Conservation (phyloP, 2,113 vertebrate genomes). For the Melospiza georgiana region DNA sequence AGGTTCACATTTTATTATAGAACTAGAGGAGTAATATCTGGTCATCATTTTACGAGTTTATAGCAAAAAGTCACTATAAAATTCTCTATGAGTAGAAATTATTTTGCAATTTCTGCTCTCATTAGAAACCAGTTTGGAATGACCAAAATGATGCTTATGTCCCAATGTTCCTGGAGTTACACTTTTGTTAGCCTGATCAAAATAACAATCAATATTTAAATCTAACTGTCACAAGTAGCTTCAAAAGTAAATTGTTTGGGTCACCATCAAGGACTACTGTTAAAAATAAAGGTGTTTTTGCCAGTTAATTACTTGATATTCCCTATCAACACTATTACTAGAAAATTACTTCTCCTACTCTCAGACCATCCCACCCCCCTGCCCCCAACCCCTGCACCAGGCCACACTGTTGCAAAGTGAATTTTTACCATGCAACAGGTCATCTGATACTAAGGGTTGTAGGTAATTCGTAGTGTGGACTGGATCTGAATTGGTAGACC, state of each 20-base stretch:
- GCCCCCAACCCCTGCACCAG: fast-evolving
- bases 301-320: not conserved
- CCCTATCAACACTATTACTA: not conserved
- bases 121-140: not conserved
- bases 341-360: fast-evolving
- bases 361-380: not conserved
- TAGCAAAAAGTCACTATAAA: not conserved
- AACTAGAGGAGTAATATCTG: not conserved
- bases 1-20: not conserved
- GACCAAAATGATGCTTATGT: fast-evolving
- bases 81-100: not conserved
- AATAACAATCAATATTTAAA: not conserved
- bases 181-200: not conserved
- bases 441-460: not conserved
- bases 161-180: not conserved
- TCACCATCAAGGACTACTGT: not conserved
- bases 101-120: not conserved
- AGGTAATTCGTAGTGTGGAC: not conserved
- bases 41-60: not conserved
- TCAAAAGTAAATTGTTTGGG: not conserved
- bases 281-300: not conserved
- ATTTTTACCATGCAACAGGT: not conserved
- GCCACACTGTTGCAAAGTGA: not conserved
- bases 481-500: not conserved
- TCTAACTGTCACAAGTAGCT: not conserved